These are phyloP conservation scores for Eueides isabella DNA, from an alignment of 1,140 invertebrate species.

Conservation along the genomic window DNA sequence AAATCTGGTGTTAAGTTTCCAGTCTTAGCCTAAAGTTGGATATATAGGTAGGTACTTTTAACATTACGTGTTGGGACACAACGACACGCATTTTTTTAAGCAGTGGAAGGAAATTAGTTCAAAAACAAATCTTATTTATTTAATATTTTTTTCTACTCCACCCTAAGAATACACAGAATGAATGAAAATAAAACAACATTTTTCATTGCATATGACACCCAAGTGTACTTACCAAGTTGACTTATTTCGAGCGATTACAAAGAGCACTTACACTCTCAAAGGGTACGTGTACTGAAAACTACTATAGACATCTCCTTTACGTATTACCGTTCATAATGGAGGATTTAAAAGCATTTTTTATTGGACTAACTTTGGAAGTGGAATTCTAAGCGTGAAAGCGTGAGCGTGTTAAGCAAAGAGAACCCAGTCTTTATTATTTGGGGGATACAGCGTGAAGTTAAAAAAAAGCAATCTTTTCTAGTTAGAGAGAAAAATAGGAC, in stretches of 20 bases:
- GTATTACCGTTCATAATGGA: constrained; percentile 6
- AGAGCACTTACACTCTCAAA: not conserved
- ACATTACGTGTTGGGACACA: too few species aligned
- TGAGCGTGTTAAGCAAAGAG: too few species aligned
- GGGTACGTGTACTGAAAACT: not conserved
- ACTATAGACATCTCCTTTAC: constrained; percentile 1
- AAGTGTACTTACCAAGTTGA: not conserved
- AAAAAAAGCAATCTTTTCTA: too few species aligned
- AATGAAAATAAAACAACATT: not conserved
- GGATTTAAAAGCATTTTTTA: constrained; percentile 3
- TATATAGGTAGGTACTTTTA: too few species aligned
- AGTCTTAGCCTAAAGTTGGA: too few species aligned
- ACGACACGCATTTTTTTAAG: too few species aligned
- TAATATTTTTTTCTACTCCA: not conserved
- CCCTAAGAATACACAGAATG: not conserved
- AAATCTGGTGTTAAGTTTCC: too few species aligned
- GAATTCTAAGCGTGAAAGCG: not conserved
- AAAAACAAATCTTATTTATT: too few species aligned
- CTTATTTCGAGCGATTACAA: not conserved
- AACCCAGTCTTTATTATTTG: too few species aligned
- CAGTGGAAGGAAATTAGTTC: too few species aligned
- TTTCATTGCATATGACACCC: constrained; percentile 3
- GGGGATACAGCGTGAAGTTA: too few species aligned
- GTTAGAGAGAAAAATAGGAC: too few species aligned
- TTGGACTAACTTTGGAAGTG: not conserved